phyloP scores from a whole-genome alignment of 2,888 invertebrate genomes.

The Drosophila ezoana region DNA sequence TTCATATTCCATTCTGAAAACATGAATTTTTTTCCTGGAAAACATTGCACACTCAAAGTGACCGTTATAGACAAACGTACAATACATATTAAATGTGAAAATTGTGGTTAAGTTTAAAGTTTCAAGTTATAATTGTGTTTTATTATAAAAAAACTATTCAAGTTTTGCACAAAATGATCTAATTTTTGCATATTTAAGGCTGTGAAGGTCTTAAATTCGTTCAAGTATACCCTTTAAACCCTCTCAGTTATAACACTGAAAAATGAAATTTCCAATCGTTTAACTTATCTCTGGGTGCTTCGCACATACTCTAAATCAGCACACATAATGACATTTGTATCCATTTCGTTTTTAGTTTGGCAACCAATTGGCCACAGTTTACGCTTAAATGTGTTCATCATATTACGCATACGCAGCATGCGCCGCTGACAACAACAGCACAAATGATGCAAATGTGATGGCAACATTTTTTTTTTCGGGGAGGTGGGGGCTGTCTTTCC shows the following conservation, averaged over 20 bases:
- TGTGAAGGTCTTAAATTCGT: too few species aligned
- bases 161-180: too few species aligned
- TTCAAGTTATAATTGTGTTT: too few species aligned
- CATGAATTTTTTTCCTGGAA: neutral
- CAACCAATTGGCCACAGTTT: slow-evolving; percentile 40
- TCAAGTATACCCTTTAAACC: too few species aligned
- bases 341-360: slow-evolving; percentile 18
- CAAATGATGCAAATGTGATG: slow-evolving; percentile 24
- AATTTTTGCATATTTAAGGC: too few species aligned
- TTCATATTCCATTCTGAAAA: neutral
- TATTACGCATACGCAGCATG: slow-evolving; percentile 59
- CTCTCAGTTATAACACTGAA: too few species aligned
- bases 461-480: slow-evolving; percentile 26
- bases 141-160: too few species aligned
- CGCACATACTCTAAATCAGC: neutral
- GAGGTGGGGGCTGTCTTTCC: slow-evolving; percentile 46
- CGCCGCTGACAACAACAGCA: slow-evolving; percentile 14
- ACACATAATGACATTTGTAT: slow-evolving; percentile 12
- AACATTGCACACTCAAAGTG: neutral
- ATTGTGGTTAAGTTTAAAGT: too few species aligned
- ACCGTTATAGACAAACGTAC: too few species aligned
- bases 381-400: slow-evolving; percentile 36
- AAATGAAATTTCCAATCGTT: neutral
- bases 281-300: neutral
- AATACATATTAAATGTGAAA: too few species aligned